These are phyloP conservation scores for Palythoa grandiflora DNA, from an alignment of 92 coral and sea anemone species.

Conservation along the genomic window DNA sequence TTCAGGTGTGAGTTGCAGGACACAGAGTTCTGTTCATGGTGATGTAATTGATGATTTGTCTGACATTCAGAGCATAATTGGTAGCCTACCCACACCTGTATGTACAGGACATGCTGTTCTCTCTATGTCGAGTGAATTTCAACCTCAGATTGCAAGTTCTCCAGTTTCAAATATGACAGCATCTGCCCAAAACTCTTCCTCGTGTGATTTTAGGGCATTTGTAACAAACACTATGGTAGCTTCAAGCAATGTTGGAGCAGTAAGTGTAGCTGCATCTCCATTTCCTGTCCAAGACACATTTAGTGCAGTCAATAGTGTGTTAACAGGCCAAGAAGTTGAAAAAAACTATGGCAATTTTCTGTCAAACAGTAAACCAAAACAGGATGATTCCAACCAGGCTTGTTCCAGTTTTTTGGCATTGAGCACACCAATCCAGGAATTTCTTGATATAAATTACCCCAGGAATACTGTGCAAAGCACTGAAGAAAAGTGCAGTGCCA, in stretches of 20 bases:
- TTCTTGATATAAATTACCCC: conserved; percentile 3
- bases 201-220: not conserved
- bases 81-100: conserved; percentile 21
- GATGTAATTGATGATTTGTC: conserved; percentile 32
- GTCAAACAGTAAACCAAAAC: not conserved
- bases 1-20: not conserved
- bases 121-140: not conserved
- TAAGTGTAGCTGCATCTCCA: not conserved
- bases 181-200: not conserved
- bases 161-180: not conserved
- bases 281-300: not conserved
- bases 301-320: not conserved
- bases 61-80: conserved; percentile 25
- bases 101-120: not conserved
- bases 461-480: not conserved
- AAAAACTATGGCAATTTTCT: not conserved
- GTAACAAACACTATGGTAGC: not conserved
- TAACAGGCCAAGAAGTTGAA: not conserved
- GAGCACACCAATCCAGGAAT: conserved; percentile 12
- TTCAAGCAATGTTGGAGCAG: not conserved
- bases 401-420: not conserved
- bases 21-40: not conserved
- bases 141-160: not conserved
- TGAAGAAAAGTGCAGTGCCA: not conserved
- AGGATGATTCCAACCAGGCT: not conserved